Conservation (phyloP, 1,140 invertebrate species). For the Probaryconus sp. region DNA sequence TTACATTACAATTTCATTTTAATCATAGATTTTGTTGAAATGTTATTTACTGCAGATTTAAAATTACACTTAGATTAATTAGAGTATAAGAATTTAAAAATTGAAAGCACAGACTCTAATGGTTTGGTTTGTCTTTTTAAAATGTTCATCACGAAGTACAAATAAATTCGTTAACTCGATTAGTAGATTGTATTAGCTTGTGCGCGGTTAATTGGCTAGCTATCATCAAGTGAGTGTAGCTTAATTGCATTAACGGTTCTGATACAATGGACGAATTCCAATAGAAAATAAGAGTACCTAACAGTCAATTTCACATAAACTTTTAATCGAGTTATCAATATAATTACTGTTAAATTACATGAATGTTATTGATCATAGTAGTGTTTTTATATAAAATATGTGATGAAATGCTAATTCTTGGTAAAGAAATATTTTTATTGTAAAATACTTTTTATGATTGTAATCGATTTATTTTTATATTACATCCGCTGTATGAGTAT, state of each 20-base stretch:
- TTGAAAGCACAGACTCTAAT: background rate
- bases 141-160: conserved; percentile 33
- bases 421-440: too few relatives aligned
- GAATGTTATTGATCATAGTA: conserved; percentile 9
- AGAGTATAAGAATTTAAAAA: background rate
- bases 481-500: too few relatives aligned
- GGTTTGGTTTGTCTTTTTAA: background rate
- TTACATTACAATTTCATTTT: too few relatives aligned
- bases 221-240: conserved; percentile 35
- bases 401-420: too few relatives aligned
- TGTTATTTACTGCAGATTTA: too few relatives aligned
- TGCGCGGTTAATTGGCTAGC: conserved; percentile 40
- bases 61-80: too few relatives aligned
- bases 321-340: conserved; percentile 13
- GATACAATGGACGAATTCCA: conserved; percentile 29
- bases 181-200: conserved; percentile 34
- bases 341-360: too few relatives aligned
- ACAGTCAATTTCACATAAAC: conserved; percentile 17
- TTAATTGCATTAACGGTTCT: conserved; percentile 53
- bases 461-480: too few relatives aligned
- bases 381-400: too few relatives aligned
- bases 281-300: conserved; percentile 40
- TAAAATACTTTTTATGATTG: too few relatives aligned
- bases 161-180: conserved; percentile 45
- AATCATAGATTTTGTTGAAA: too few relatives aligned